Evolutionary conservation across 2,888 invertebrate species (phyloP), one percentile per base, ranked within the genome.

Genomic region (Cepaea hortensis): DNA sequence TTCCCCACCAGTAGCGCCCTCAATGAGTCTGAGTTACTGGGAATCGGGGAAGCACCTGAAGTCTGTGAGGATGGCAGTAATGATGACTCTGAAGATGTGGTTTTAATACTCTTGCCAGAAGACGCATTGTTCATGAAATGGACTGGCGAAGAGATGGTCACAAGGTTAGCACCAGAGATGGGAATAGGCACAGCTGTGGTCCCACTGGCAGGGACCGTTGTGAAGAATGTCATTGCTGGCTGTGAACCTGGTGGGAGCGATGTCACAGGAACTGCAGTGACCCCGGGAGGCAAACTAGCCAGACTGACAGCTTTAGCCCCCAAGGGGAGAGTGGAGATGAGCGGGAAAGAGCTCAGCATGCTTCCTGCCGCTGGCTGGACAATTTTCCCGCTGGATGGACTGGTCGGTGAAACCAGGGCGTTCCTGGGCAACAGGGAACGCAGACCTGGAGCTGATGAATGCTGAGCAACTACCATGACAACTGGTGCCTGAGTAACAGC

Each of bases 381-480:
- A 4, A 70, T 77, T 18, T 84, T 84, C 15, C 88, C 85, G 23
- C 70, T 50, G n/a, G 73, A 61, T n/a, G 81, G 62, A 20, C 77
- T 50, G 61, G 77, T 55, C n/a, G 83, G 73, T 15, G 83, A 46
- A 23, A 77, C 61, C 55, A 85, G 61, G 72, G 81, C 61, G 18
- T 85, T 81, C 61, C 86, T 85, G 20, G 89, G 90, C n/a, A 90
- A 79, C 48, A 90, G 84, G 55, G 90, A 90, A 48, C 90, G 88
- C 48, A 90, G 88, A 61, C 89, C 89, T 3, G 90, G 88, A 1
- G 89, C 84, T 9, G 86, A 87, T 9, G 88, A 88, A 82, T 88
- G 88, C 73, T 89, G 87, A 6, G 90, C 80, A 46, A 90, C 90
- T 62, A 90, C 87, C 85, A 88, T 89, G 4, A 90, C 88, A 50